Conservation (phyloP, 2,113 vertebrate genomes). For the Chelonoidis abingdonii region DNA sequence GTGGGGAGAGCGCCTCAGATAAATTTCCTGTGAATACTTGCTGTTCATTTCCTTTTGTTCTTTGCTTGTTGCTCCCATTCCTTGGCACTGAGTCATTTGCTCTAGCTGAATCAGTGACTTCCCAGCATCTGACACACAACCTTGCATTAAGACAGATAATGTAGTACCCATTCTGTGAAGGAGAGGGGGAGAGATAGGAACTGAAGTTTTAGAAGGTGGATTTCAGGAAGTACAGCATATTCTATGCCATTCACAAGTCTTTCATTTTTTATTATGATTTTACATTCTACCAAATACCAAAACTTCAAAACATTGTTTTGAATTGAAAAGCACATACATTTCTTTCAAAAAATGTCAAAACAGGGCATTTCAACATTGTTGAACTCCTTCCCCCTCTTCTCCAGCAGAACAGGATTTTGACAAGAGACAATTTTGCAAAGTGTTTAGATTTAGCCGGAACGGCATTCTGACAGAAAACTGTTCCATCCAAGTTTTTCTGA, state of each 20-base stretch:
- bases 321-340: neutral
- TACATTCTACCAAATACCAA: neutral
- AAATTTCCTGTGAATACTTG: rapidly evolving
- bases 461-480: neutral
- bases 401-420: neutral
- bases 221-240: neutral
- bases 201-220: neutral
- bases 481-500: neutral
- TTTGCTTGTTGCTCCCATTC: neutral
- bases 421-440: neutral
- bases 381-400: neutral
- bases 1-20: neutral
- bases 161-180: neutral
- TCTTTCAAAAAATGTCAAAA: neutral
- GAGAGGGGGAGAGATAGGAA: neutral
- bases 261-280: neutral
- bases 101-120: rapidly evolving
- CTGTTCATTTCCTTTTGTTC: neutral
- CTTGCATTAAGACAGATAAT: rapidly evolving
- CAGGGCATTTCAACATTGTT: neutral
- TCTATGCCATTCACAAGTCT: neutral
- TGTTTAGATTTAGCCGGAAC: neutral
- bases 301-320: neutral
- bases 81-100: neutral
- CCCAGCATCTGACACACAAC: rapidly evolving